Base-by-base conservation (phyloP, 2,888 invertebrate species). In the Rhagium mordax region DNA sequence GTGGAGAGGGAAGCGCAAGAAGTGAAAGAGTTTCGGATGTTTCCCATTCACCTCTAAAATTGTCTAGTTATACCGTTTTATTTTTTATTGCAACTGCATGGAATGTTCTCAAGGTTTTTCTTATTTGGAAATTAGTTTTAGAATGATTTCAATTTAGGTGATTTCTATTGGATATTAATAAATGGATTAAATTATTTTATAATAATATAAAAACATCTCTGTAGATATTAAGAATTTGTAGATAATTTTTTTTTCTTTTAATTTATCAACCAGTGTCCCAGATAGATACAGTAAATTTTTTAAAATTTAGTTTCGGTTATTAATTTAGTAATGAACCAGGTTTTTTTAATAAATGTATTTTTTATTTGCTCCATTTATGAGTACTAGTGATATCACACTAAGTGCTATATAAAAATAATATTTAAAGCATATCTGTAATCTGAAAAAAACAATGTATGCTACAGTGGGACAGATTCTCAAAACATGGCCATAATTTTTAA, bases 1-100 rank as follows among this genome's bases (percentile, higher is more conserved):
- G 64, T 59, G 67, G 60, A 66, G 64, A 67, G 69, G 61, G 72
- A 69, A 70, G 70, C 71, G 65, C 71, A 76, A 79, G 77, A 78
- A 78, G 77, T 74, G 72, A 77, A 78, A 79, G 78, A 77, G 74
- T 69, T 74, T 75, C 67, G 74, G 73, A 73, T 76, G 72, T 72
- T 78, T 76, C 76, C 70, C 79, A 81, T 80, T 79, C 77, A 79
- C 77, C 74, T 78, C 78, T 72, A 74, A 76, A 77, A 78, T 76
- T 67, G 74, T 67, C 55, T 67, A 67, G 67, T 67, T 67, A 21
- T 75, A 74, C 74, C 74, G 74, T 71, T 71, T 68, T 70, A 69
- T 74, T 74, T 73, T 74, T 65, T 70, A 65, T 60, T 55, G 65
- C 59, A 73, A 60, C 73, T 49, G 70, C 51, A 59, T 70, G 73